Evolutionary conservation across 2,888 invertebrate species (phyloP).

Genomic region (Lithophane leautieri): DNA sequence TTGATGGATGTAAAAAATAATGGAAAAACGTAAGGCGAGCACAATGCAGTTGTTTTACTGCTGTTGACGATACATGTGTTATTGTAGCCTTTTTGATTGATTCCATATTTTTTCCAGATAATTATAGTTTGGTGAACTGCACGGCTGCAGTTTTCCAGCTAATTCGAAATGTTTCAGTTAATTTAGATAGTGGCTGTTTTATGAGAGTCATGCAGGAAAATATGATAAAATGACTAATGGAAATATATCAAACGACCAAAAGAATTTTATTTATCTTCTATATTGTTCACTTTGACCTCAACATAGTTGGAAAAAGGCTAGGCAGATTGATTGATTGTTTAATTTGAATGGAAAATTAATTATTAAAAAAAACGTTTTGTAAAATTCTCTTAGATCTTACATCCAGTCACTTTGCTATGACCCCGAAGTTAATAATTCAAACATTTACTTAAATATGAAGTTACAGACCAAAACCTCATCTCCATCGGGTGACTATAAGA

Average conservation of each 20-base stretch:
- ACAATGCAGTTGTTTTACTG: slow-evolving; percentile 71
- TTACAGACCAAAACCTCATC: slow-evolving; percentile 14
- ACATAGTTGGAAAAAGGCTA: no score
- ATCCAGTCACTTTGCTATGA: slow-evolving; percentile 34
- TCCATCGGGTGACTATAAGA: slow-evolving; percentile 18
- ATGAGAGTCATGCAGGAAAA: slow-evolving; percentile 31
- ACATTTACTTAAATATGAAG: slow-evolving; percentile 14
- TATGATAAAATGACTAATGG: slow-evolving; percentile 19
- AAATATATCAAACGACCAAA: slow-evolving; percentile 21
- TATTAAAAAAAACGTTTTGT: slow-evolving; percentile 19
- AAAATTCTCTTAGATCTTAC: slow-evolving; percentile 8
- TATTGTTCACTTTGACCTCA: slow-evolving; percentile 31
- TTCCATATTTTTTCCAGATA: slow-evolving; percentile 43
- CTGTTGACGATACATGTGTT: slow-evolving; percentile 64
- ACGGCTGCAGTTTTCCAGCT: slow-evolving; percentile 40
- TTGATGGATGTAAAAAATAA: slow-evolving; percentile 74
- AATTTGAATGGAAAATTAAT: slow-evolving; percentile 25
- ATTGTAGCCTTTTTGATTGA: slow-evolving; percentile 57
- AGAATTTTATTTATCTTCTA: background rate
- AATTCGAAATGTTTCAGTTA: slow-evolving; percentile 45
- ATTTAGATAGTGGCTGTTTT: slow-evolving; percentile 30
- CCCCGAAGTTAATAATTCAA: slow-evolving; percentile 37
- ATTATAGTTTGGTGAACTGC: slow-evolving; percentile 36
- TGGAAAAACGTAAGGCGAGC: slow-evolving; percentile 68
- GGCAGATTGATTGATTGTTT: no score